These are phyloP conservation scores for Aphis gossypii DNA, from an alignment of 1,140 invertebrate genomes.

Conservation along the genomic window DNA sequence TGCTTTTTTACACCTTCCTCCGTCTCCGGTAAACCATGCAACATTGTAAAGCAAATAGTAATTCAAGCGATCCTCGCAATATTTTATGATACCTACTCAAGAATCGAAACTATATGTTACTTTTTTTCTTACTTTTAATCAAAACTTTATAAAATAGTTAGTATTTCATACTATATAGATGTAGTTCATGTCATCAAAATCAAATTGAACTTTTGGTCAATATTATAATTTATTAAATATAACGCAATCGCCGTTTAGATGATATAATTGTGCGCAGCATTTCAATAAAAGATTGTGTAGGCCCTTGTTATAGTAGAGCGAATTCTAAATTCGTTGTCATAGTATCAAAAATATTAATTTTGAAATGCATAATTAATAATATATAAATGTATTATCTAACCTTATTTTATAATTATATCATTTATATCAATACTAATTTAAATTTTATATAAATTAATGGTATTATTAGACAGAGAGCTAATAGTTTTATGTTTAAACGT, in stretches of 20 bases:
- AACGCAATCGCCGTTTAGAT: background rate
- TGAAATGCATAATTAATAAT: too few species aligned
- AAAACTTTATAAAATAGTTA: background rate
- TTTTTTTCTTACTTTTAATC: background rate
- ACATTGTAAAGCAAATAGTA: slow-evolving; percentile 2
- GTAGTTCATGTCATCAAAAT: background rate
- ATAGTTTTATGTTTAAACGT: too few species aligned
- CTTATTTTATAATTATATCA: too few species aligned
- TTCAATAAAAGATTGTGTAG: background rate
- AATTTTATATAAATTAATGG: too few species aligned
- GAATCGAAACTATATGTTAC: background rate
- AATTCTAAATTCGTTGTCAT: too few species aligned
- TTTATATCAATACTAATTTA: too few species aligned
- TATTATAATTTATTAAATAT: background rate
- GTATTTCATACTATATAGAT: background rate
- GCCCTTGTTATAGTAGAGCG: too few species aligned
- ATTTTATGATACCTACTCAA: background rate
- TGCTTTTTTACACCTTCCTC: slow-evolving; percentile 19
- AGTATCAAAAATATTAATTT: too few species aligned
- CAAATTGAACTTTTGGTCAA: background rate
- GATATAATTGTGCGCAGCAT: background rate
- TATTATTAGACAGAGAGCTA: too few species aligned
- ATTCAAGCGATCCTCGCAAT: background rate
- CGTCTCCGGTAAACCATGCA: background rate
- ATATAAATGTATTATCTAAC: too few species aligned